These are phyloP conservation scores for Caerostris darwini DNA, from an alignment of 1,140 invertebrate genomes.

Conservation along the genomic window DNA sequence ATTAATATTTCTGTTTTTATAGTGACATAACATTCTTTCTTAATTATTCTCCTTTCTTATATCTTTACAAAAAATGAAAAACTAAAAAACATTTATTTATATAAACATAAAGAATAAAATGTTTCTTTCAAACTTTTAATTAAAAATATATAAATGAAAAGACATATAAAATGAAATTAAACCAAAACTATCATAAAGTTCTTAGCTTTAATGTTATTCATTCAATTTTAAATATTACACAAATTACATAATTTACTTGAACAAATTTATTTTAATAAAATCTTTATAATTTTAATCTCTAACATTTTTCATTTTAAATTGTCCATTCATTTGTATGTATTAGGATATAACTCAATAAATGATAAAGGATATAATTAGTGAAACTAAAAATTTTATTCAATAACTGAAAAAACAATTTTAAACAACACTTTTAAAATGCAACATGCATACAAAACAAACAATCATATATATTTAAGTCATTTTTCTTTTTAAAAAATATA, in stretches of 20 bases:
- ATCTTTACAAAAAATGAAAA: too few species aligned
- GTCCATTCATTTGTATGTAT: constrained; percentile 5
- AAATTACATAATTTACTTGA: neutral
- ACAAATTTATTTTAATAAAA: neutral
- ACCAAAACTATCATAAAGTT: neutral
- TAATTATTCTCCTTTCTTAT: neutral
- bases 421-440: constrained; percentile 4
- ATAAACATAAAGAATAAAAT: neutral
- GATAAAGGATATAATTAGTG: neutral
- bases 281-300: neutral
- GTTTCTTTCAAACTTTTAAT: neutral
- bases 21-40: too few species aligned
- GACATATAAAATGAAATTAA: constrained; percentile 24
- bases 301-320: constrained; percentile 6
- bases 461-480: neutral
- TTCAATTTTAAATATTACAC: neutral
- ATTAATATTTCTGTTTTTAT: too few species aligned
- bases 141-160: constrained; percentile 36
- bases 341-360: neutral
- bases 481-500: neutral
- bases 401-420: neutral
- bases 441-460: constrained; percentile 26
- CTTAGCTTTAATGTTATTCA: neutral
- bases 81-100: neutral
- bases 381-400: neutral